Evolutionary conservation across 1,140 invertebrate species (phyloP).

Genomic region (Phortica variegata): DNA sequence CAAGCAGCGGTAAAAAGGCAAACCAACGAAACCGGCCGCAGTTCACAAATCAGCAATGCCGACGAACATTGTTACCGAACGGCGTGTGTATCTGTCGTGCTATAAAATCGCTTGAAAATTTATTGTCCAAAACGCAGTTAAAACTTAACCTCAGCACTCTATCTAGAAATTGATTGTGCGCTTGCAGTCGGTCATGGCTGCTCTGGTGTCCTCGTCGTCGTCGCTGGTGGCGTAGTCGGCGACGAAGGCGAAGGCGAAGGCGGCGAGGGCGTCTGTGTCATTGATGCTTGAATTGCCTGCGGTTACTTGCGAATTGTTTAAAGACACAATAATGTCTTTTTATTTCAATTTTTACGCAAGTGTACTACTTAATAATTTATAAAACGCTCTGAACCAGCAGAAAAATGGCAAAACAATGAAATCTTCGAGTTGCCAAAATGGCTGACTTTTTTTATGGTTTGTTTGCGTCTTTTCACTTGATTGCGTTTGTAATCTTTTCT

Average conservation of each 20-base stretch:
- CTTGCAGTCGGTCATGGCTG: not conserved
- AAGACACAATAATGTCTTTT: slow-evolving; percentile 9
- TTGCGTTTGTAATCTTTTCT: slow-evolving; percentile 53
- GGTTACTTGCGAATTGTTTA: slow-evolving; percentile 39
- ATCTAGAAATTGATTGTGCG: slow-evolving; percentile 30
- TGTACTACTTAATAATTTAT: slow-evolving; percentile 47
- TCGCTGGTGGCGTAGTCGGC: no score
- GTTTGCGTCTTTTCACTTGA: slow-evolving; percentile 51
- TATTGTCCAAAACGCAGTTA: slow-evolving; percentile 37
- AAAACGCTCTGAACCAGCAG: slow-evolving; percentile 45
- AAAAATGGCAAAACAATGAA: no score
- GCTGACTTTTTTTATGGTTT: slow-evolving; percentile 51
- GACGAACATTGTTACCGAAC: no score
- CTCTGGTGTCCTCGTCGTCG: no score
- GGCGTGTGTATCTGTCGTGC: no score
- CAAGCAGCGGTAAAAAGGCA: no score
- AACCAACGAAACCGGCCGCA: no score
- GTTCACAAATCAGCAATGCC: no score
- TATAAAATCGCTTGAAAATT: slow-evolving; percentile 22
- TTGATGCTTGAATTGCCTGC: slow-evolving; percentile 30
- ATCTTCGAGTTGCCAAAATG: no score
- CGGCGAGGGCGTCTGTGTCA: slow-evolving; percentile 20
- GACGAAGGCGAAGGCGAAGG: not conserved
- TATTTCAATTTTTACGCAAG: no score
- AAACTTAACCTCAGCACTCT: slow-evolving; percentile 40